phyloP scores from a whole-genome alignment of 2,888 invertebrate species.

The Lagria hirta region DNA sequence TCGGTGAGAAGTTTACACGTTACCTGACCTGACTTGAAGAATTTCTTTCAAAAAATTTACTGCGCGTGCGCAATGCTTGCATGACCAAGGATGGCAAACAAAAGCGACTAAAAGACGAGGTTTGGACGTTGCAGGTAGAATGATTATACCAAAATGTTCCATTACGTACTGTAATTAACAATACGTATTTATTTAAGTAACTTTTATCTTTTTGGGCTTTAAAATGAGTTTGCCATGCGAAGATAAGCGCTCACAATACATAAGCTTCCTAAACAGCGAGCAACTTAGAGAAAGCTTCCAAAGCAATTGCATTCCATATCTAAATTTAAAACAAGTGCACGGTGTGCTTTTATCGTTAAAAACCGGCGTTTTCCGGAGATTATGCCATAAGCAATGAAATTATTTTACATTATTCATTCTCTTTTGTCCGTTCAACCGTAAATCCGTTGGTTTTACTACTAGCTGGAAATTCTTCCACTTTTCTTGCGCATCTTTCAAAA shows the following conservation, averaged over 20 bases:
- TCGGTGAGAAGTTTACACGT: too few relatives aligned
- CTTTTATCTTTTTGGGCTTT: neutral
- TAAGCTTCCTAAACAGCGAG: conserved; percentile 13
- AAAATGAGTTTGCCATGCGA: neutral
- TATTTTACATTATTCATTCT: conserved; percentile 25
- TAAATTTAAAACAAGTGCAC: conserved; percentile 21
- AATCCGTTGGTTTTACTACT: conserved; percentile 19
- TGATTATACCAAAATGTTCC: too few relatives aligned
- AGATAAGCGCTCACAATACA: neutral
- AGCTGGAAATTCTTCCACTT: conserved; percentile 3
- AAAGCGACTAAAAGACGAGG: too few relatives aligned
- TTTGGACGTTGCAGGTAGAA: too few relatives aligned
- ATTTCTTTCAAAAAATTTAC: too few relatives aligned
- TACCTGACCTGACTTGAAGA: too few relatives aligned
- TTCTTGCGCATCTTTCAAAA: conserved; percentile 3
- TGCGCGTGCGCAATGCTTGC: too few relatives aligned
- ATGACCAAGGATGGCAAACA: too few relatives aligned
- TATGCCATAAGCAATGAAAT: conserved; percentile 26
- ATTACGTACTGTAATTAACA: too few relatives aligned
- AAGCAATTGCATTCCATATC: conserved; percentile 17
- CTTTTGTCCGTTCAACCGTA: conserved; percentile 17
- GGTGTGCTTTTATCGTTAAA: conserved; percentile 20
- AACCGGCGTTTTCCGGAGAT: conserved; percentile 16
- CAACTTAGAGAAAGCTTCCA: conserved; percentile 16
- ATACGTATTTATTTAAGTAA: too few relatives aligned